A percentile compares a stretch with the other conserved stretches of the same genome.
Conservation (phyloP, 2,797 vertebrate genomes). For the Hylomyscus alleni region DNA sequence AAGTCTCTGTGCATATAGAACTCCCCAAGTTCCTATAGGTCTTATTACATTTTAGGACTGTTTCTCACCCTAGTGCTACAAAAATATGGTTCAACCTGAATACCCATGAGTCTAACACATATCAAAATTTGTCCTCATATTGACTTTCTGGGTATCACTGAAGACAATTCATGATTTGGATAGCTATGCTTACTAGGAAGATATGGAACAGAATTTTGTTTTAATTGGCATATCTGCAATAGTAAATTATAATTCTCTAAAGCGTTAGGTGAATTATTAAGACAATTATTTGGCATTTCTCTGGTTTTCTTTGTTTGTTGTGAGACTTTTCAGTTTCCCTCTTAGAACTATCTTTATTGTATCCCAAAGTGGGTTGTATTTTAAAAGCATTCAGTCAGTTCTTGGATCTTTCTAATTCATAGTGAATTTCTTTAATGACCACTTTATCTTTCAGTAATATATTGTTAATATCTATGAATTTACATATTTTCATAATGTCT, state of each 20-base stretch:
- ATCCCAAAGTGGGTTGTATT: no score
- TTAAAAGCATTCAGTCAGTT: no score
- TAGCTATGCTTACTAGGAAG: not conserved
- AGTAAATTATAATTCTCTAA: not conserved
- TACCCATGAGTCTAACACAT: not conserved
- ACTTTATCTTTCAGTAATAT: no score
- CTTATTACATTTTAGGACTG: not conserved
- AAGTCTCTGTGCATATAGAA: not conserved
- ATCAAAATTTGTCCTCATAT: not conserved
- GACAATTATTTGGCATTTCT: no score
- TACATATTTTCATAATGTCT: no score
- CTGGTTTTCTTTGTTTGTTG: no score
- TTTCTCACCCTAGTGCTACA: not conserved
- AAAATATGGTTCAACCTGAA: not conserved
- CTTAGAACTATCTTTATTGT: no score
- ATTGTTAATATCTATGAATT: no score
- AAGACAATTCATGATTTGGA: not conserved
- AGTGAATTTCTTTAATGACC: no score
- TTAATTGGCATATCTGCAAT: not conserved
- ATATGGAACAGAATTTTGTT: not conserved
- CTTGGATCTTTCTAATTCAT: no score
- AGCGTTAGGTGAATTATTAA: no score
- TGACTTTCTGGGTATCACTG: not conserved
- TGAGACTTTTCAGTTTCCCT: not conserved
- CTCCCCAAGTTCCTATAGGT: not conserved